Conservation (phyloP, 2,797 vertebrate genomes). For the Pseudomugil gertrudae region DNA sequence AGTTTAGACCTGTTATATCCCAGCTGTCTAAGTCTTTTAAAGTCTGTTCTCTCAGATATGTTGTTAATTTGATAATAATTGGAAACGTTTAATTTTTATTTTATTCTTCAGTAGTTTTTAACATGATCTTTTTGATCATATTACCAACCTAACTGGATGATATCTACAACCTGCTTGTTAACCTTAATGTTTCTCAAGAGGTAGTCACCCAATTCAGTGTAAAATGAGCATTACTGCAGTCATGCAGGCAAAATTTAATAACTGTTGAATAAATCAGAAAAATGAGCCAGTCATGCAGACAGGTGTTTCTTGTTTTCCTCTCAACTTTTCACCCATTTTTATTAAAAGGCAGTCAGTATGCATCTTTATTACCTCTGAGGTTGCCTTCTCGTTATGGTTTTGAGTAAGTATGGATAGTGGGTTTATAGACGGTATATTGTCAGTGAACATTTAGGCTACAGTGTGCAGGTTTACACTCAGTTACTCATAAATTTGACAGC, state of each 20-base stretch:
- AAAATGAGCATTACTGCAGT: conserved; percentile 22
- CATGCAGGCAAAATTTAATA: conserved; percentile 32
- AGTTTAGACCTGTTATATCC: conserved; percentile 4
- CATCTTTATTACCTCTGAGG: neutral
- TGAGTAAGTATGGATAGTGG: neutral
- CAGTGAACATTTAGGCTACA: conserved; percentile 16
- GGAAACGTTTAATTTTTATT: neutral
- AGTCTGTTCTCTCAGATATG: neutral
- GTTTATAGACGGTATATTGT: conserved; percentile 13
- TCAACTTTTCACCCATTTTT: neutral
- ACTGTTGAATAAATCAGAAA: conserved; percentile 37
- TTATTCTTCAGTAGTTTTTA: conserved; percentile 6
- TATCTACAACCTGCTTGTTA: conserved; percentile 17
- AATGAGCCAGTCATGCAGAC: conserved; percentile 47
- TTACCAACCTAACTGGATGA: neutral
- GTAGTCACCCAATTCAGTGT: conserved; percentile 9
- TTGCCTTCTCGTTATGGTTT: conserved; percentile 10
- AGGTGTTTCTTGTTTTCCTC: conserved; percentile 4
- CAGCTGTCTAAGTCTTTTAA: neutral
- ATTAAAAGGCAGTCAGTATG: conserved; percentile 5
- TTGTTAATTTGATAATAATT: neutral
- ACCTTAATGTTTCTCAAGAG: conserved; percentile 1
- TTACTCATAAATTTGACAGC: conserved; percentile 6
- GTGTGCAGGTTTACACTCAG: neutral
- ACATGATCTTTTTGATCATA: conserved; percentile 9